phyloP scores from a whole-genome alignment of 1,140 invertebrate genomes.

The Coelopa frigida region DNA sequence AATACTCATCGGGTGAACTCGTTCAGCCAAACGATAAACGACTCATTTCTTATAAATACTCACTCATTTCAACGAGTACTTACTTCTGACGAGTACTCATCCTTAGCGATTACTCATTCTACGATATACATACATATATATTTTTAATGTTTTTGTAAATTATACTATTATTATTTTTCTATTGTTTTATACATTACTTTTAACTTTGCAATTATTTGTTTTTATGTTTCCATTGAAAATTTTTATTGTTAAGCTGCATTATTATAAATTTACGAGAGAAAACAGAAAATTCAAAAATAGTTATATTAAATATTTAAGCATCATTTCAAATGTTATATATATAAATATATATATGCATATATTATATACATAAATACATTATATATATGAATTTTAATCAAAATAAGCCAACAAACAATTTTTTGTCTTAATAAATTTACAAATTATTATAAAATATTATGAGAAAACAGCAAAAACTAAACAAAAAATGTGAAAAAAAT shows the following conservation, averaged over 20 bases:
- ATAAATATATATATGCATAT: constrained; percentile 4
- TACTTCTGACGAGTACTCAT: too few species aligned
- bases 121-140: too few species aligned
- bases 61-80: too few species aligned
- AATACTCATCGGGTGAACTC: too few species aligned
- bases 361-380: constrained; percentile 14
- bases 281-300: neutral
- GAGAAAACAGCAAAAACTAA: constrained; percentile 9
- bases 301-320: constrained; percentile 5
- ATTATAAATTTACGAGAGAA: neutral
- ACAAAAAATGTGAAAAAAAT: constrained; percentile 12
- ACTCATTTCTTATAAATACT: too few species aligned
- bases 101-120: too few species aligned
- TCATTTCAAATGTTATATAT: constrained; percentile 5
- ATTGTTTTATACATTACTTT: neutral
- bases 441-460: constrained; percentile 20
- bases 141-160: too few species aligned
- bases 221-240: constrained; percentile 4
- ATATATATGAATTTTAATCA: constrained; percentile 44
- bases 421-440: constrained; percentile 45
- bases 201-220: constrained; percentile 2
- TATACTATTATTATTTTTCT: too few species aligned
- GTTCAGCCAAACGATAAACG: too few species aligned
- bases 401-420: constrained; percentile 31
- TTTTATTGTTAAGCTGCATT: constrained; percentile 5